A percentile compares a stretch with the other conserved stretches of the same genome.
These are phyloP conservation scores for Pteromalus puparum DNA, from an alignment of 1,140 invertebrate species.

Conservation along the genomic window DNA sequence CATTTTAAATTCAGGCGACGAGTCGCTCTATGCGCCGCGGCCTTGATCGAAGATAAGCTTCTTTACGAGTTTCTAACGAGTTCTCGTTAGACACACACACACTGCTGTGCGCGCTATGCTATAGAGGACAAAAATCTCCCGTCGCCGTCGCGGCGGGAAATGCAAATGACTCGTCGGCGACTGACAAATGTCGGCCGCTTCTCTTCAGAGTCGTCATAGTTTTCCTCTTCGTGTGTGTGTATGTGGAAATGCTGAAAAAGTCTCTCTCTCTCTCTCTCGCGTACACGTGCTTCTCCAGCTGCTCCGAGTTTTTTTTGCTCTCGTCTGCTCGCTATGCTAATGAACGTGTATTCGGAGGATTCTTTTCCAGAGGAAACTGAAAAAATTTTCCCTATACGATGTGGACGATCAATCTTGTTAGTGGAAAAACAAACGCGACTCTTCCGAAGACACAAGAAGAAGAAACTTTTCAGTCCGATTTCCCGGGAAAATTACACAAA, in stretches of 20 bases:
- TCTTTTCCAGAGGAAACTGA: no score
- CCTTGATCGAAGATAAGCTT: constrained; percentile 48
- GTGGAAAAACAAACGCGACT: no score
- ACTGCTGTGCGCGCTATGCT: not conserved
- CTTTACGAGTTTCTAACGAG: constrained; percentile 50
- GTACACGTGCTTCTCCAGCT: not conserved
- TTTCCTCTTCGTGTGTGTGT: not conserved
- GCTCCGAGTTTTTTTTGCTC: not conserved
- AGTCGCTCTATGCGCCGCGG: not conserved
- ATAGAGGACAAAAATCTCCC: constrained; percentile 13
- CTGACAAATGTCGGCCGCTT: not conserved
- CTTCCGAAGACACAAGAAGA: no score
- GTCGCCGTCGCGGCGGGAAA: not conserved
- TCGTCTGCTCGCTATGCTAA: not conserved
- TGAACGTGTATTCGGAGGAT: not conserved
- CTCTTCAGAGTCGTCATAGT: not conserved
- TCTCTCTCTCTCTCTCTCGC: no score
- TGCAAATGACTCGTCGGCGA: constrained; percentile 21
- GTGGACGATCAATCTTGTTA: no score
- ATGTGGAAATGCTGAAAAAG: not conserved
- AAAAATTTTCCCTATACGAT: no score
- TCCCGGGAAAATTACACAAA: no score
- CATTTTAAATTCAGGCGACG: constrained; percentile 36
- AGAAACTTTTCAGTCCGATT: no score
- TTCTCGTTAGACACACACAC: constrained; percentile 35